Evolutionary conservation across 2,888 invertebrate genomes (phyloP).

Genomic region (Zhuqinia jingwanae): DNA sequence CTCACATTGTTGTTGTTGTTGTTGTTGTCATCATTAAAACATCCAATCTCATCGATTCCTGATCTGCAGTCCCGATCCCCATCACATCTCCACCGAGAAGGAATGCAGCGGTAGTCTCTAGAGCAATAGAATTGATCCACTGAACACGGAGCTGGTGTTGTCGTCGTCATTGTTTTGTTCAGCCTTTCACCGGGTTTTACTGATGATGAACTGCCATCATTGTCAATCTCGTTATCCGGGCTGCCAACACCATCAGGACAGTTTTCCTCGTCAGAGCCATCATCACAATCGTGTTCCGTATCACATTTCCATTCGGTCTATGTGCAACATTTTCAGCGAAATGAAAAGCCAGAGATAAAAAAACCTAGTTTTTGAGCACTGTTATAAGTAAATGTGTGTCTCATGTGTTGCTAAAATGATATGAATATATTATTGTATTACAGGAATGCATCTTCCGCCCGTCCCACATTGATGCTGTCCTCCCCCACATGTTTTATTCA

Average conservation of each 20-base stretch:
- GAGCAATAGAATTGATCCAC: conserved; percentile 31
- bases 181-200: background rate
- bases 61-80: conserved; percentile 24
- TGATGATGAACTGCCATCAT: conserved; percentile 26
- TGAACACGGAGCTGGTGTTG: conserved; percentile 40
- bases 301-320: conserved; percentile 46
- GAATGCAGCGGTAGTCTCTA: conserved; percentile 30
- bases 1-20: background rate
- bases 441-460: conserved; percentile 62
- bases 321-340: background rate
- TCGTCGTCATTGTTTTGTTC: conserved; percentile 21
- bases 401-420: background rate
- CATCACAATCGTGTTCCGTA: conserved; percentile 36
- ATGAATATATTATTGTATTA: background rate
- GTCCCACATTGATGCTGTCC: conserved; percentile 53
- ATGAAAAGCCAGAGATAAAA: too few relatives aligned
- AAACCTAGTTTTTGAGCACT: background rate
- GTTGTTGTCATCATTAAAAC: background rate
- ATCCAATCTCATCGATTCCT: conserved; percentile 35
- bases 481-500: conserved; percentile 31
- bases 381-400: background rate
- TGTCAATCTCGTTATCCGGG: conserved; percentile 10
- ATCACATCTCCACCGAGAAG: conserved; percentile 39
- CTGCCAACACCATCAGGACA: conserved; percentile 2
- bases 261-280: conserved; percentile 42